Evolutionary conservation across 2,888 invertebrate species (phyloP).

Genomic region (Melanchra persicariae): DNA sequence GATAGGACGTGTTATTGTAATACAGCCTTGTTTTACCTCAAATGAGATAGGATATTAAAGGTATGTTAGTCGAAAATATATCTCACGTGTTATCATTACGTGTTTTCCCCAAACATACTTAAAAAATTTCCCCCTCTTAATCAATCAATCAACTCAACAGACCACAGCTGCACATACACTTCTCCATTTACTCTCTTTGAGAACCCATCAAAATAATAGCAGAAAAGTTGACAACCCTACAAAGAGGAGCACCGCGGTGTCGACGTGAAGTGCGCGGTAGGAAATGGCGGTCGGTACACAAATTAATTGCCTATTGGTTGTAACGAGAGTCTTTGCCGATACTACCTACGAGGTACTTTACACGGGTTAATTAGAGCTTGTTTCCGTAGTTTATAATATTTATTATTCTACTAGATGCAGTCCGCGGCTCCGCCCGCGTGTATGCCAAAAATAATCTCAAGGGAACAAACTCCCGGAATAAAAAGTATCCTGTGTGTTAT

Average conservation of each 20-base stretch:
- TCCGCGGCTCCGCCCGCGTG: too few species aligned
- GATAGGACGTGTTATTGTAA: conserved; percentile 2
- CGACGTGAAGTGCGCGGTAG: conserved; percentile 59
- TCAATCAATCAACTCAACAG: conserved; percentile 9
- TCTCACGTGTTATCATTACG: too few species aligned
- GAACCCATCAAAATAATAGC: conserved; percentile 6
- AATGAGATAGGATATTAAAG: too few species aligned
- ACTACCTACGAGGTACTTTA: conserved; percentile 36
- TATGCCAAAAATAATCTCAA: too few species aligned
- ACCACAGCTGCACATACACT: conserved; percentile 8
- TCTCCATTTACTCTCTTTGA: background rate
- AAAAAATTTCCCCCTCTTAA: background rate
- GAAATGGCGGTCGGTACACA: conserved; percentile 29
- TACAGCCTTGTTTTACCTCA: background rate
- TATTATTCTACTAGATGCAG: background rate
- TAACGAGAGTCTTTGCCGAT: conserved; percentile 66
- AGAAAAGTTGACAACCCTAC: conserved; percentile 40
- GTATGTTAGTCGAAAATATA: too few species aligned
- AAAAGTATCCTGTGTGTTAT: too few species aligned
- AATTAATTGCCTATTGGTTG: conserved; percentile 77
- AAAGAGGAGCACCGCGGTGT: background rate
- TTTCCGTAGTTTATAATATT: conserved; percentile 21
- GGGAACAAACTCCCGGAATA: too few species aligned
- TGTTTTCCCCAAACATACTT: background rate
- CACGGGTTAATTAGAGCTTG: conserved; percentile 29